Evolutionary conservation across 2,113 vertebrate genomes (phyloP).

Genomic region (Platycercus adscitus): DNA sequence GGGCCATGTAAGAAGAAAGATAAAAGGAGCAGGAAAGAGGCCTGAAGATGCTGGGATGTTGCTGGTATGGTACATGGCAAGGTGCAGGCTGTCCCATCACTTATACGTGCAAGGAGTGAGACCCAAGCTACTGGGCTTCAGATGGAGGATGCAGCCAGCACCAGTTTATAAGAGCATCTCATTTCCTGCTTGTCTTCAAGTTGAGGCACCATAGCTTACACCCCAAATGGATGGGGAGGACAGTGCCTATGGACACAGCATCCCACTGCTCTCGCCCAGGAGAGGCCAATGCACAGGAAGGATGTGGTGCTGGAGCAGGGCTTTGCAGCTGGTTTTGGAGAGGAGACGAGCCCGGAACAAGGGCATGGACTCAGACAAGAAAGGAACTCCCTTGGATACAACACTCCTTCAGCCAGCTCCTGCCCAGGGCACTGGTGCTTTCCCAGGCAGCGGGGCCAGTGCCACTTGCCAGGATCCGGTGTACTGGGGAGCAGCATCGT

Average conservation of each 20-base stretch:
- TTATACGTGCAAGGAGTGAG: rapidly evolving
- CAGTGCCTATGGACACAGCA: rapidly evolving
- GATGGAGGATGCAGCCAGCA: too few species aligned
- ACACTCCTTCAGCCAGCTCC: neutral
- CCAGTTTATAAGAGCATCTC: neutral
- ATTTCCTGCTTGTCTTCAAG: neutral
- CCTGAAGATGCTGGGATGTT: neutral
- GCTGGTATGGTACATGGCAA: rapidly evolving
- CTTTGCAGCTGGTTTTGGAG: neutral
- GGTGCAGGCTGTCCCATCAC: neutral
- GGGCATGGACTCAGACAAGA: neutral
- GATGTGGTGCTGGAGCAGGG: rapidly evolving
- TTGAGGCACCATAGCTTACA: neutral
- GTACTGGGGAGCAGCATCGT: rapidly evolving
- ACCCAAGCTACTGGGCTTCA: neutral
- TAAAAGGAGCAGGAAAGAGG: neutral
- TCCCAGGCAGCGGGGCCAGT: rapidly evolving
- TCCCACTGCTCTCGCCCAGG: neutral
- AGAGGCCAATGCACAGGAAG: neutral
- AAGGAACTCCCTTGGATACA: neutral
- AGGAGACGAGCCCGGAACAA: neutral
- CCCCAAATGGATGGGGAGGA: too few species aligned
- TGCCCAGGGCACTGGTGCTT: neutral
- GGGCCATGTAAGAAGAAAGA: rapidly evolving
- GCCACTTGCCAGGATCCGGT: neutral